Evolutionary conservation across 2,888 invertebrate genomes (phyloP), one percentile per base, ranked within the genome.

Genomic region (Caenorhabditis sp.): DNA sequence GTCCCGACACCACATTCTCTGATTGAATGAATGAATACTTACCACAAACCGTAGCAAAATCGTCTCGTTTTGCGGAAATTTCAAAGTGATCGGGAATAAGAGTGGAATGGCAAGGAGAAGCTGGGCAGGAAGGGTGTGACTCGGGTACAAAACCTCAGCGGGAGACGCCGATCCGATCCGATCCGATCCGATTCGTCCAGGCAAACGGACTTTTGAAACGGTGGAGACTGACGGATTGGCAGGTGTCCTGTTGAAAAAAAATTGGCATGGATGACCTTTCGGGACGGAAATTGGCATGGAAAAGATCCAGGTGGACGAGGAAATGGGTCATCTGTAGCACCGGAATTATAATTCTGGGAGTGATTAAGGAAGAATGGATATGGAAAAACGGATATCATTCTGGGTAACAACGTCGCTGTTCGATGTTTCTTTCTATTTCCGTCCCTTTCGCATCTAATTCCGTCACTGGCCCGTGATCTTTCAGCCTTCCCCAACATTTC

Each of bases 1-100:
- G 56, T n/a, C n/a, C n/a, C n/a, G n/a, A n/a, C n/a, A n/a, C n/a
- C n/a, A 58, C 56, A 58, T 43, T 58, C 30, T 37, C 26, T 37
- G 55, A 39, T 55, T 41, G n/a, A 39, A 41, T 56, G 41, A 13
- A 41, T 41, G 15, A 20, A n/a, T n/a, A n/a, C n/a, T n/a, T n/a
- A n/a, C n/a, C n/a, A n/a, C n/a, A n/a, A n/a, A n/a, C 41, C 41
- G 41, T 15, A n/a, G 41, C 17, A 26, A 46, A 46, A 46, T 26
- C 13, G 46, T 46, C n/a, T n/a, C n/a, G n/a, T n/a, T n/a, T n/a
- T n/a, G n/a, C n/a, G n/a, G n/a, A n/a, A n/a, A n/a, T n/a, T n/a
- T n/a, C n/a, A n/a, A n/a, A n/a, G n/a, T n/a, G n/a, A n/a, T n/a
- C n/a, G n/a, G n/a, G n/a, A n/a, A n/a, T n/a, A n/a, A n/a, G n/a